Base-by-base conservation (phyloP, 1,140 invertebrate species). In the Sinonovacula constricta region DNA sequence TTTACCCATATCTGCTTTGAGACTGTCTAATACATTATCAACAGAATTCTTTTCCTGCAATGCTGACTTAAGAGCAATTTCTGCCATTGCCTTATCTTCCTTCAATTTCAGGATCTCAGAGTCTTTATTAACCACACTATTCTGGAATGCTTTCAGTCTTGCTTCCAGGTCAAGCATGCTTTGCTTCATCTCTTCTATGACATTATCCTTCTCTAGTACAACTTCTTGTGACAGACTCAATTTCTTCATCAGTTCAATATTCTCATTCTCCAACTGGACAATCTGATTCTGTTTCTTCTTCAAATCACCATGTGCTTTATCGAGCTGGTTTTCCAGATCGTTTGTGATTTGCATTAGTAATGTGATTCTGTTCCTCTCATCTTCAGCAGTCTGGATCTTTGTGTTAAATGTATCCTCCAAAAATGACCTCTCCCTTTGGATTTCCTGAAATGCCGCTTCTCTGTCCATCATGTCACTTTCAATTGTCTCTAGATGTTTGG, bases 391-490 rank as follows among this genome's bases (percentile, higher is more conserved):
- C 39, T 86, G 83, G 28, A 91, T 82, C 69, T 89, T 87, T 30
- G 85, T 83, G 45, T 88, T 82, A 70, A 91, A 86, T 2, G 85
- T 88, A 62, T 89, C 86, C 70, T 92, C 91, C 39, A 89, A 81
- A 59, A 87, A 77, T 51, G 85, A 84, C 68, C 88, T 85, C 79
- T 92, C 90, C 33, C 88, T 83, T 72, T 91, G 87, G 18, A 92
- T 90, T 71, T 92, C 90, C 53, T 89, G 85, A 81, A 92, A 90
- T 3, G 88, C 85, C 1, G 91, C 87, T 78, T 92, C 91, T 10
- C 91, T 79, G 53, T 92, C 91, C 85, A 92, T 84, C 91, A 92
- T 92, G 75, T 92, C 92, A 26, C 86, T 86, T 83, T 92, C 88
- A 76, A 92, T 92, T n/a, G 85, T 82, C 74, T 92, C 91, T 65